These are phyloP conservation scores for Meganola albula DNA, from an alignment of 2,888 invertebrate species.

Conservation along the genomic window DNA sequence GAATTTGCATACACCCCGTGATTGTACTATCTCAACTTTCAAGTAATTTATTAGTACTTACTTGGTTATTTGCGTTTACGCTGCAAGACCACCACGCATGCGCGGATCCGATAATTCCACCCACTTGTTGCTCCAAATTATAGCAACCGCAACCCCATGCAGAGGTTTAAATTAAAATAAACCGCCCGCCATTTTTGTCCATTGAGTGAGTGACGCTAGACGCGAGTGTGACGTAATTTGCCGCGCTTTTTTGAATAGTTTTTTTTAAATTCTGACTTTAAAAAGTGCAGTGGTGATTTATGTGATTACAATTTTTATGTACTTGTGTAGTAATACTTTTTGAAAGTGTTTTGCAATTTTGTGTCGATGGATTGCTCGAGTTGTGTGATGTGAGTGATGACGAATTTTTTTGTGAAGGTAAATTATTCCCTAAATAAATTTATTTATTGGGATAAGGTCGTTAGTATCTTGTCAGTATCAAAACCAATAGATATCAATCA, in stretches of 20 bases:
- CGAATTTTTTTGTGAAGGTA: no score
- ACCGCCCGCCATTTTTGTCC: conserved; percentile 51
- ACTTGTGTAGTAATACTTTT: no score
- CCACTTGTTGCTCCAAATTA: conserved; percentile 71
- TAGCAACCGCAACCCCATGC: conserved; percentile 65
- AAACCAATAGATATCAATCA: no score
- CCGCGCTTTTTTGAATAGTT: conserved; percentile 12
- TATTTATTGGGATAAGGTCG: no score
- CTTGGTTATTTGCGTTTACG: conserved; percentile 54
- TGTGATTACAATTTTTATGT: not conserved
- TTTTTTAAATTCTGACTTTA: conserved; percentile 21
- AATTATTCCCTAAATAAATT: no score
- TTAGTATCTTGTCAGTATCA: no score
- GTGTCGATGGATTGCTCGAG: no score
- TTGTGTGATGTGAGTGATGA: no score
- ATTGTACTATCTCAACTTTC: no score
- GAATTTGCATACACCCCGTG: conserved; percentile 32
- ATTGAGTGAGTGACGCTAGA: conserved; percentile 51
- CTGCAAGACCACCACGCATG: conserved; percentile 70
- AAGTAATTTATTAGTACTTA: no score
- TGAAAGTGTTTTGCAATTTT: no score
- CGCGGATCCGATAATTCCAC: conserved; percentile 63
- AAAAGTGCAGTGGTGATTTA: conserved; percentile 1
- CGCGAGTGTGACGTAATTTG: conserved; percentile 48
- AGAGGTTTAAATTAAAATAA: conserved; percentile 59